Conservation (phyloP, 2,888 invertebrate genomes). For the Sthenelais limicola region DNA sequence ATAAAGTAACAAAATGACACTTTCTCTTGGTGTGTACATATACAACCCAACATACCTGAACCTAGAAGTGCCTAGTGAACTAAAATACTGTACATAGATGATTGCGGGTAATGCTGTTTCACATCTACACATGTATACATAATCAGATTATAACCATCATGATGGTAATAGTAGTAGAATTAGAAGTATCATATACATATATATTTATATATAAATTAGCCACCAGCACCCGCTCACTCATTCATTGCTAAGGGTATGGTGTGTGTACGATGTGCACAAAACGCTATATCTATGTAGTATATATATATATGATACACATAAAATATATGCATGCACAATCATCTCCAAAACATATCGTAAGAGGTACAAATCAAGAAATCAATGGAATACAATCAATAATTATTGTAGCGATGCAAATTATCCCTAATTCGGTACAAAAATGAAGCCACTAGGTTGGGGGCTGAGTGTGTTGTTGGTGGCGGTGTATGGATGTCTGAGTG, state of each 20-base stretch:
- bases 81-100: conserved; percentile 33
- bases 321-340: too few species aligned
- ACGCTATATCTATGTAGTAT: background rate
- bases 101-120: conserved; percentile 8
- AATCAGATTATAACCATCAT: too few species aligned
- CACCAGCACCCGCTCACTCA: too few species aligned
- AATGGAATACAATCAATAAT: conserved; percentile 28
- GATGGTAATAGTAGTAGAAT: too few species aligned
- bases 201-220: conserved; percentile 28
- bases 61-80: conserved; percentile 28
- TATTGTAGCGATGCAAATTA: conserved; percentile 33
- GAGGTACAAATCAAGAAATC: conserved; percentile 36
- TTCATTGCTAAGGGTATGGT: background rate
- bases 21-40: conserved; percentile 14
- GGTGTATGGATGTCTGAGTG: too few species aligned
- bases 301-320: background rate
- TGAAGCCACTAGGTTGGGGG: conserved; percentile 8
- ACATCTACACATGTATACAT: conserved; percentile 21
- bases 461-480: too few species aligned
- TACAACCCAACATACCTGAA: conserved; percentile 34
- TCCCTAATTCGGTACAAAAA: conserved; percentile 21
- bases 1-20: background rate
- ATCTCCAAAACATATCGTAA: too few species aligned
- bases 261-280: background rate
- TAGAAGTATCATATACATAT: background rate